Evolutionary conservation across 2,797 vertebrate genomes (phyloP), one percentile per base, ranked within the genome.

Genomic region (Schizopygopsis malacanthus): DNA sequence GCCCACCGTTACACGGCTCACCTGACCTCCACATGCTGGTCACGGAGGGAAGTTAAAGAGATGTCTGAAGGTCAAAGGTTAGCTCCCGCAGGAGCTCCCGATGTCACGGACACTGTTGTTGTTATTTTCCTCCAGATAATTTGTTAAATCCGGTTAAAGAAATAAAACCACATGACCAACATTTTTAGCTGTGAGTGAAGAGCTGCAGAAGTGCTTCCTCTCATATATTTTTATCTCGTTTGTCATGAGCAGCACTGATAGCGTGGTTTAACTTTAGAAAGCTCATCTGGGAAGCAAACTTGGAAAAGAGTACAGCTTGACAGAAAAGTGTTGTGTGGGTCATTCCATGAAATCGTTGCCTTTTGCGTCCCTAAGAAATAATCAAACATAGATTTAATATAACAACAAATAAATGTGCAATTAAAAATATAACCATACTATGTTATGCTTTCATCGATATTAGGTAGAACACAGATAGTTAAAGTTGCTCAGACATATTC

Each of bases 1-100:
- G 41, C 47, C 16, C 9, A 92, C 85, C 92, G 84, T 81, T 47
- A 83, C 92, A 83, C 85, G 87, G 61, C 67, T 78, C 87, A 86
- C 85, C 89, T 92, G 90, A 89, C 81, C 89, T 90, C 77, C 43
- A 25, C 71, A 54, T 28, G 28, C 47, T 2, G 15, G 33, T 25
- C 13, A 54, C 6, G 10, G 4, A 20, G 28, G 16, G 47, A 76
- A 76, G 47, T 33, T 76, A 10, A 37, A 54, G 28, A 54, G 45
- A 33, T 33, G 47, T 33, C 28, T 6, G 47, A 20, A 52, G 47
- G 47, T 76, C 70, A 6, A 25, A 73, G 71, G 71, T 47, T 13
- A 67, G 63, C 6, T 65, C 63, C 13, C 11, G 13, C 13, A 22
- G n/a, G 63, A 65, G 63, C 4, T 65, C 28, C 25, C 12, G 0